Base-by-base conservation (phyloP, 2,113 vertebrate species). In the Chionomys nivalis region DNA sequence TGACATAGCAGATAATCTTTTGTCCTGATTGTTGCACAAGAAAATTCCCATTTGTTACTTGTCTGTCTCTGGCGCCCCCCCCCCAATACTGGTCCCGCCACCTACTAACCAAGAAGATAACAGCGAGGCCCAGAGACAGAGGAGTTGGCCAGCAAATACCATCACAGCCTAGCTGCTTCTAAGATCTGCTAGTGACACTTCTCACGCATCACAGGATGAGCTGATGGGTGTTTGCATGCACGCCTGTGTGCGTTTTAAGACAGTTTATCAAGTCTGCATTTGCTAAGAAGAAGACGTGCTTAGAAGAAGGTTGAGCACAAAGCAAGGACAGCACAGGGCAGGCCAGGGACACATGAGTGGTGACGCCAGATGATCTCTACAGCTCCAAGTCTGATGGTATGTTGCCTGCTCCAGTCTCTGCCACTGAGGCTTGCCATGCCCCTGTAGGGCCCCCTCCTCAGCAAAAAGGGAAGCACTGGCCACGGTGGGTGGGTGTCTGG, bases 21-120 rank as follows among this genome's bases (percentile, higher is more conserved):
- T 68, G 42, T 4, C 0, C 87, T 52, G 0, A 5, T 3, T 0
- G n/a, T 24, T 13, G 2, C 31, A 0, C 0, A 39, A 78, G 11
- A 47, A 58, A n/a, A 39, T 44, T 39, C 83, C 55, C 0, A 0
- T 36, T 10, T 16, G 24, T 16, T 4, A 23, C 76, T 21, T 58
- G 21, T n/a, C 73, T n/a, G 5, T 33, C 68, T 5, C 52, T 3
- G 7, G 14, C 0, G 0, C 24, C 24, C 36, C 73, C 49, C 12
- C 49, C 49, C 49, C 12, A 14, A 73, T 42, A 42, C 42, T 16
- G 1, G 3, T 26, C 39, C 36, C 0, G 0, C 44, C 39, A 52
- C 26, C 21, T 28, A 28, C 8, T 33, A 16, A 47, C 42, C 16
- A 3, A 83, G 65, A 58, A 17, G 52, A 31, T 17, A 26, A 79